phyloP scores from a whole-genome alignment of 53 echinoderm and acorn worm species.

The Astropecten irregularis region DNA sequence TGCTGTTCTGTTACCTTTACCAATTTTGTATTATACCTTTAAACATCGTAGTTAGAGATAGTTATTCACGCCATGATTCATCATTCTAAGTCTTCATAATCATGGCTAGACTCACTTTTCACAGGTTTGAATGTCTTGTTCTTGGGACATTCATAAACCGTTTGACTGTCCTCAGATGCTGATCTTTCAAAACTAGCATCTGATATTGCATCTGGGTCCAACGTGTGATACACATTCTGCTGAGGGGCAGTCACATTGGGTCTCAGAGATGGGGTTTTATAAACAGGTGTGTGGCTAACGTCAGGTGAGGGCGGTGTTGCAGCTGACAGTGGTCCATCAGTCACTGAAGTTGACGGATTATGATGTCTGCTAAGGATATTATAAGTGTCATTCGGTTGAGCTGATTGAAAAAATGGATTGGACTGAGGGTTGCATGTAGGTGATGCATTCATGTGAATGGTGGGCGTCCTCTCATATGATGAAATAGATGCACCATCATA shows the following conservation, averaged over 20 bases:
- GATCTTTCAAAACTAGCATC: slow-evolving; percentile 31
- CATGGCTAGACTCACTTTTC: slow-evolving; percentile 24
- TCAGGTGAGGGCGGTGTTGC: not conserved
- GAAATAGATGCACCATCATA: not conserved
- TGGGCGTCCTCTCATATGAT: slow-evolving; percentile 5
- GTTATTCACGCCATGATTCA: not conserved
- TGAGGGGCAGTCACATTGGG: not conserved
- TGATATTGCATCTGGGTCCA: slow-evolving; percentile 35
- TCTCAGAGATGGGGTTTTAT: not conserved
- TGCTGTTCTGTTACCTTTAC: too few species aligned
- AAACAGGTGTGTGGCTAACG: not conserved
- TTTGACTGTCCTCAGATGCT: not conserved
- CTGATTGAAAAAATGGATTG: slow-evolving; percentile 29
- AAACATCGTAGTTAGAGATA: too few species aligned
- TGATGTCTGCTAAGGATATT: not conserved
- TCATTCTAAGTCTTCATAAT: slow-evolving; percentile 39
- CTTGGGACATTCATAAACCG: not conserved
- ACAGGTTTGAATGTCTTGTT: not conserved
- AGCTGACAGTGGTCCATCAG: not conserved
- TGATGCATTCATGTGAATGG: not conserved
- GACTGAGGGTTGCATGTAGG: not conserved
- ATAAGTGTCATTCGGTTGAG: not conserved
- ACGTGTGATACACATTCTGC: slow-evolving; percentile 6
- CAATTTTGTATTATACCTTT: too few species aligned
- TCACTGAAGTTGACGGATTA: not conserved